Base-by-base conservation (phyloP, 2,888 invertebrate species). In the Gryllus longicercus region DNA sequence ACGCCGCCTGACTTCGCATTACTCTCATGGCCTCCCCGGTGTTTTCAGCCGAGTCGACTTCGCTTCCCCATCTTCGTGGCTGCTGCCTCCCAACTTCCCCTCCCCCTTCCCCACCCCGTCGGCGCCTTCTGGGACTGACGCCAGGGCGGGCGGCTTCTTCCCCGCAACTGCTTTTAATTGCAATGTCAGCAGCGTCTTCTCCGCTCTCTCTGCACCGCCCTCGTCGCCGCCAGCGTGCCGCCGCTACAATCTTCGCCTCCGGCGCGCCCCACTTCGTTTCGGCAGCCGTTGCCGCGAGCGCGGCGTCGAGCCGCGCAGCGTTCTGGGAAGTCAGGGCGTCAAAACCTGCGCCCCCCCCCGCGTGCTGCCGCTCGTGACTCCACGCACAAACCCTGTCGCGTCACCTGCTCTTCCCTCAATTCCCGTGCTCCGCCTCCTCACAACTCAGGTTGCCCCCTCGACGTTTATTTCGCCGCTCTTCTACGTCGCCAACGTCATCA, bases 91-190 rank as follows among this genome's bases (percentile, higher is more conserved):
- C 38, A 38, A 38, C 63, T 63, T 63, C n/a, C 16, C 63, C 63
- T 18, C 16, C 14, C 63, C n/a, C 63, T 63, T 51, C 51, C 1
- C 16, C 51, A 51, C 14, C 63, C 63, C 63, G 3, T 14, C 63
- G 63, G n/a, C 63, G 63, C 63, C 63, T n/a, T n/a, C 63, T 63
- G 63, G 63, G 63, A 63, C 63, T 63, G 63, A 63, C n/a, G 63
- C 63, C 63, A 63, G 11, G 14, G 63, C 38, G 38, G 38, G 38
- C 38, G 38, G 38, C 38, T 38, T 63, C 63, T 11, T 63, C 63
- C 63, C 63, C n/a, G 14, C 63, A 14, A 14, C 63, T 63, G 63
- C 63, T 63, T 63, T 63, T 63, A 63, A 63, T 63, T 63, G 63
- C 63, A 63, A 63, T 63, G 63, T 63, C 63, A 63, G 63, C 63